A percentile compares a stretch with the other conserved stretches of the same genome.
These are phyloP conservation scores for Lycocorax pyrrhopterus DNA, from an alignment of 2,113 vertebrate genomes.

Conservation along the genomic window DNA sequence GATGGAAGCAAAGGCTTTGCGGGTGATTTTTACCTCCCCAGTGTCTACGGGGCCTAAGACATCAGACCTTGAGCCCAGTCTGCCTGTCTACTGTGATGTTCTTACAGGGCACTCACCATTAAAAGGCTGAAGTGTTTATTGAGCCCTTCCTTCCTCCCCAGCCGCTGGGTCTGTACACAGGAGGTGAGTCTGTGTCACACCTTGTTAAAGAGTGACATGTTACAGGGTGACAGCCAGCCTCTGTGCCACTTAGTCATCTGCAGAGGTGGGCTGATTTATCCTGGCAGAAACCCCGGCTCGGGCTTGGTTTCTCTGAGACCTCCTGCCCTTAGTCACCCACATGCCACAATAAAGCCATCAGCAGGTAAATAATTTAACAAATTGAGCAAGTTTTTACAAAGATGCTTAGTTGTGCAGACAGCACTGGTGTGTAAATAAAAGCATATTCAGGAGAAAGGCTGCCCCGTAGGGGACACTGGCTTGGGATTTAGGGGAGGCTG, in stretches of 20 bases:
- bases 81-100: neutral
- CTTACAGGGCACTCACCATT: neutral
- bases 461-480: neutral
- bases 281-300: neutral
- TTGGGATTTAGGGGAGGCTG: neutral
- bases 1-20: neutral
- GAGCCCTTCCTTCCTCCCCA: neutral
- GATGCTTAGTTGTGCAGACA: neutral
- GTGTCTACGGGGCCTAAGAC: neutral
- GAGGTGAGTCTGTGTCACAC: neutral
- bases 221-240: neutral
- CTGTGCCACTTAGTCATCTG: neutral
- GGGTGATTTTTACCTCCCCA: neutral
- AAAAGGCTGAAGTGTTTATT: neutral
- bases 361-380: conserved; percentile 14
- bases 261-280: neutral
- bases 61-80: neutral
- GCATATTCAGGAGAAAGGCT: neutral
- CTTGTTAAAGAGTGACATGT: neutral
- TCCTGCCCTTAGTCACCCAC: neutral
- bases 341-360: neutral
- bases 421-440: neutral
- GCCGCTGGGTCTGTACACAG: accelerated
- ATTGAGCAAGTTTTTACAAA: neutral
- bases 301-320: neutral